A percentile compares a stretch with the other conserved stretches of the same genome.
These are phyloP conservation scores for Tenthredo livida DNA, from an alignment of 2,888 invertebrate species.

Conservation along the genomic window DNA sequence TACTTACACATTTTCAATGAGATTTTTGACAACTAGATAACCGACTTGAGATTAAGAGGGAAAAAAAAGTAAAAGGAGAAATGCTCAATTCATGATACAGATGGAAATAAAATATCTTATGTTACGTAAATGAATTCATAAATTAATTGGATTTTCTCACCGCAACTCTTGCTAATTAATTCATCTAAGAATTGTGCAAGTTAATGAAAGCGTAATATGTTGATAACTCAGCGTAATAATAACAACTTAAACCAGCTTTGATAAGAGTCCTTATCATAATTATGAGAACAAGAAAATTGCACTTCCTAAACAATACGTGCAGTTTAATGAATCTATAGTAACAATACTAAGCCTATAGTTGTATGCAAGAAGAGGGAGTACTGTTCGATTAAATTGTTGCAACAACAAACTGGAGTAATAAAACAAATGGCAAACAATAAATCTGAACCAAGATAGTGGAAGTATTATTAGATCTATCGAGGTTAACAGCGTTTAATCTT, in stretches of 20 bases:
- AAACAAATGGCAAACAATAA: not conserved
- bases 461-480: conserved; percentile 47
- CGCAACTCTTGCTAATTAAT: conserved; percentile 35
- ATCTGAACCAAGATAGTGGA: conserved; percentile 34
- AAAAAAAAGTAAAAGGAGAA: not conserved
- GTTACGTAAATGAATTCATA: not conserved
- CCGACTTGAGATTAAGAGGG: not conserved
- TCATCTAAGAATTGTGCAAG: conserved; percentile 26
- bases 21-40: not conserved
- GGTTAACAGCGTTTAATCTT: conserved; percentile 47
- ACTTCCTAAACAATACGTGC: not conserved
- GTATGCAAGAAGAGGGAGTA: not conserved
- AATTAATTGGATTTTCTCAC: not conserved
- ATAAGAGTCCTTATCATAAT: conserved; percentile 40
- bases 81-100: not conserved
- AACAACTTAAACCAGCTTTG: not conserved
- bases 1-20: not conserved
- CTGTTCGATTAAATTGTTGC: not conserved
- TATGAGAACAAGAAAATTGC: conserved; percentile 25
- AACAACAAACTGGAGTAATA: not conserved
- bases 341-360: not conserved
- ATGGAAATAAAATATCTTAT: not conserved
- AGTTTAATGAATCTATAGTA: not conserved
- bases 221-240: conserved; percentile 10
- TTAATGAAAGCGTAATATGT: conserved; percentile 18